A percentile compares a stretch with the other conserved stretches of the same genome.
phyloP scores from a whole-genome alignment of 2,888 invertebrate species.

The Drosophila neutralis region DNA sequence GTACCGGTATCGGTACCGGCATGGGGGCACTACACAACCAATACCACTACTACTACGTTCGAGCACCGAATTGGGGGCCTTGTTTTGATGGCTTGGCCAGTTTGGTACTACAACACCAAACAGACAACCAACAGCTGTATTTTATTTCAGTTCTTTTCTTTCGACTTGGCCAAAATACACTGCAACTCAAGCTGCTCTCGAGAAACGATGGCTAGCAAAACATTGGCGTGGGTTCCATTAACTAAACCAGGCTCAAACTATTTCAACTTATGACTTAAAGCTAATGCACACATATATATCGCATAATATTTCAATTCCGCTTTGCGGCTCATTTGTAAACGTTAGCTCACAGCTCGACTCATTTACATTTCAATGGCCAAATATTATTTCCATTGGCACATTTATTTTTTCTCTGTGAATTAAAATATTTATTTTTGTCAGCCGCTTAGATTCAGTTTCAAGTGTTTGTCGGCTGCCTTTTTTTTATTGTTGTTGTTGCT shows the following conservation, averaged over 20 bases:
- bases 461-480: conserved; percentile 49
- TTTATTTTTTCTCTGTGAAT: conserved; percentile 25
- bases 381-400: conserved; percentile 26
- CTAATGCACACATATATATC: background rate
- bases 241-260: conserved; percentile 4
- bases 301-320: background rate
- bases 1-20: conserved; percentile 45
- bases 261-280: background rate
- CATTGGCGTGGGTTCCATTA: conserved; percentile 35
- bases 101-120: conserved; percentile 55
- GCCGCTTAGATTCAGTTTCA: conserved; percentile 39
- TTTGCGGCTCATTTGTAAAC: conserved; percentile 2
- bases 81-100: conserved; percentile 75
- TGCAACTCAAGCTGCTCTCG: conserved; percentile 15
- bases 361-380: conserved; percentile 12
- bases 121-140: conserved; percentile 60
- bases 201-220: conserved; percentile 14
- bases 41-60: conserved; percentile 11
- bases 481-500: conserved; percentile 14
- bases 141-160: conserved; percentile 16
- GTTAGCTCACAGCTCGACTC: conserved; percentile 14
- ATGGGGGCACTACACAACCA: conserved; percentile 58
- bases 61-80: conserved; percentile 72
- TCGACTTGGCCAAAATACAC: conserved; percentile 14
- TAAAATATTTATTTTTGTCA: conserved; percentile 45